Percentiles rank a stretch among this genome's conserved stretches.
Conservation (phyloP, 2,113 vertebrate genomes). For the Pseudopipra pipra region DNA sequence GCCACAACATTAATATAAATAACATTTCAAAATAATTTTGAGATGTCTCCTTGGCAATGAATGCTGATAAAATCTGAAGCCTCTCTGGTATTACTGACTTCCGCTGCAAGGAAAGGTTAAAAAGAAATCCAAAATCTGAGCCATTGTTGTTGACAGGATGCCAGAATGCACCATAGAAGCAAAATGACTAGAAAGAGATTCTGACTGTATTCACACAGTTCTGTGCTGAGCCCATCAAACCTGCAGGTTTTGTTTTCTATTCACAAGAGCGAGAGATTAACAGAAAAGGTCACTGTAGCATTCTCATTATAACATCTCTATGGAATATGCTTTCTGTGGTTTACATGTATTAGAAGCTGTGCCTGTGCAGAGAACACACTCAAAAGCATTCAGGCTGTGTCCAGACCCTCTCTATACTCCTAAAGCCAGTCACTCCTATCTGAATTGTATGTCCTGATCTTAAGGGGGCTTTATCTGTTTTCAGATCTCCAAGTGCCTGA, state of each 20-base stretch:
- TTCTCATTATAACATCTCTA: background rate
- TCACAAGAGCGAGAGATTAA: background rate
- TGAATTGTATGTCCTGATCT: background rate
- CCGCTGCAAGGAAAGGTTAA: background rate
- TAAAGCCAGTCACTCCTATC: background rate
- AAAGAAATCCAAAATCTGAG: background rate
- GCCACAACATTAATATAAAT: background rate
- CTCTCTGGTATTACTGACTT: background rate
- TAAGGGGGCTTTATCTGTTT: background rate
- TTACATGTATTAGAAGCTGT: background rate
- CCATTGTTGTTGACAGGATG: rapidly evolving
- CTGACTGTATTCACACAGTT: background rate
- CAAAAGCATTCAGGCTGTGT: background rate
- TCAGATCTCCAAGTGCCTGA: background rate
- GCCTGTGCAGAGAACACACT: background rate
- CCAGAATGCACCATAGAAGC: rapidly evolving
- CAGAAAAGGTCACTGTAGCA: background rate
- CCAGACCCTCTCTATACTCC: background rate
- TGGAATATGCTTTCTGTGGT: background rate
- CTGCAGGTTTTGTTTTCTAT: background rate
- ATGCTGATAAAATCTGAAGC: background rate
- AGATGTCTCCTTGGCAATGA: background rate
- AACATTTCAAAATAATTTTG: background rate
- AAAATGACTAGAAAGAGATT: background rate
- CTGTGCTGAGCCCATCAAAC: background rate